These are phyloP conservation scores for Euthynnus affinis DNA, from an alignment of 2,797 vertebrate genomes.

Conservation along the genomic window DNA sequence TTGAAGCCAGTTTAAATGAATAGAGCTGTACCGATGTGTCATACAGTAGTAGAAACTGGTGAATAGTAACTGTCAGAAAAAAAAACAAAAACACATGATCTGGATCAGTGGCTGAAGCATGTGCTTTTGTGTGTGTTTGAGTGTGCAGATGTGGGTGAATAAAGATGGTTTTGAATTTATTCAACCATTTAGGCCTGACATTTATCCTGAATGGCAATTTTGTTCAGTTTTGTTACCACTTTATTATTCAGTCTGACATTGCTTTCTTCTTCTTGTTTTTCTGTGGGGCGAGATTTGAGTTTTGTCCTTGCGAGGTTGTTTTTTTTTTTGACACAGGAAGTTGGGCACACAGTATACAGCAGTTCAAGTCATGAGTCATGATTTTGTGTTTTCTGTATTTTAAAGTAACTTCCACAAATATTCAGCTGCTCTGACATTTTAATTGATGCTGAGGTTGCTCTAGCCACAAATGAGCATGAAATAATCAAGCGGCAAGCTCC, in stretches of 20 bases:
- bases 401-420: background rate
- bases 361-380: background rate
- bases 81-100: background rate
- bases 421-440: too few relatives aligned
- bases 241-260: background rate
- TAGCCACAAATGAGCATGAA: too few relatives aligned
- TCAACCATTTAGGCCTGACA: background rate
- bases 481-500: too few relatives aligned
- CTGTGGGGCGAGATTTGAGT: background rate
- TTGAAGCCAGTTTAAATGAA: constrained; percentile 52
- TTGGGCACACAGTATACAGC: background rate
- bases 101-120: background rate
- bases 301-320: background rate
- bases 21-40: constrained; percentile 41
- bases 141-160: background rate
- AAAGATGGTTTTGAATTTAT: background rate
- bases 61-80: constrained; percentile 24
- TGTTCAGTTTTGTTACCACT: background rate
- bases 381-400: background rate
- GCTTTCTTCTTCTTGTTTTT: background rate
- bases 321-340: background rate
- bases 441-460: background rate
- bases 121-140: constrained; percentile 11
- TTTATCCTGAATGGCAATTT: background rate
- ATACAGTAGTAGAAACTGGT: constrained; percentile 20